phyloP scores from a whole-genome alignment of 2,113 vertebrate genomes.

The human region DNA sequence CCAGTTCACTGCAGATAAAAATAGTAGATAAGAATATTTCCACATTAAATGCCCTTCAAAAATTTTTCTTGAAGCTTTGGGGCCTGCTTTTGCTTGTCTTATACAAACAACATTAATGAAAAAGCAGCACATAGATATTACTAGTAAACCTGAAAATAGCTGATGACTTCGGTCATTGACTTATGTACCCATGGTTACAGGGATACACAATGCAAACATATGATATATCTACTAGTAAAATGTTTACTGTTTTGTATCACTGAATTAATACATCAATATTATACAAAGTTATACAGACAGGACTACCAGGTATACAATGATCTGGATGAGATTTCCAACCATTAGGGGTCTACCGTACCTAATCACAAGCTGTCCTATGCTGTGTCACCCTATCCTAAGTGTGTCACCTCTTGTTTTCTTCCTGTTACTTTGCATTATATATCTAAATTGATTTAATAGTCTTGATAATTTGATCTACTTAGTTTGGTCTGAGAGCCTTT shows the following conservation, averaged over 20 bases:
- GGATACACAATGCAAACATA: neutral
- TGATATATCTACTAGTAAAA: neutral
- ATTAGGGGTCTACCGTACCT: too few species aligned
- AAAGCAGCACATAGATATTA: neutral
- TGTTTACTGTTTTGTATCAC: too few species aligned
- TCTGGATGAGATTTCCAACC: neutral
- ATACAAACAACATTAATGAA: neutral
- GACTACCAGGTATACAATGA: rapidly evolving
- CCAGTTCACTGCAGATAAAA: conserved; percentile 14
- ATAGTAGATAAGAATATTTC: neutral
- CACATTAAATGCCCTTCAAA: neutral
- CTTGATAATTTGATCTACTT: neutral
- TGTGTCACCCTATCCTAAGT: rapidly evolving
- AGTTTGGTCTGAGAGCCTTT: neutral
- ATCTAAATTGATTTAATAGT: neutral
- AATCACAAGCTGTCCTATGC: neutral
- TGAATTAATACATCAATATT: neutral
- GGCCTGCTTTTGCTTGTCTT: neutral
- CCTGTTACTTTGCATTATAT: neutral
- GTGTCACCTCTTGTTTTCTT: neutral
- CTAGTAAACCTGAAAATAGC: neutral
- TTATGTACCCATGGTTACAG: neutral
- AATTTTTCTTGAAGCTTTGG: neutral
- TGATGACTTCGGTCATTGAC: neutral
- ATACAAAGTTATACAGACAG: neutral